A percentile compares a stretch with the other conserved stretches of the same genome.
Conservation (phyloP, 2,888 invertebrate genomes). For the Tetropium fuscum region DNA sequence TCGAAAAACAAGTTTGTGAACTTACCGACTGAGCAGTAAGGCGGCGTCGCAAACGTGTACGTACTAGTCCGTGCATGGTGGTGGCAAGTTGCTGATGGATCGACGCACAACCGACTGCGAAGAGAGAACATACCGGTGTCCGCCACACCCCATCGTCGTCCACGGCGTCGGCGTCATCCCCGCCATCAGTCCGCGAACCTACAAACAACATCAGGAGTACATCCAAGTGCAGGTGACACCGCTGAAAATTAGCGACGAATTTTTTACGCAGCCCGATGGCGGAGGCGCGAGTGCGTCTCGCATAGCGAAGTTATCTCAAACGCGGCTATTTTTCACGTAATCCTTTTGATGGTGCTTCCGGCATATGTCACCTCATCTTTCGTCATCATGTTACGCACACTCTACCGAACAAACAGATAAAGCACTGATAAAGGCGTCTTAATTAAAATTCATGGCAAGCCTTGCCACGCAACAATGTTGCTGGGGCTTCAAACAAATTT, state of each 20-base stretch:
- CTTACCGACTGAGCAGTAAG: slow-evolving; percentile 17
- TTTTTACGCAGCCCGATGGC: slow-evolving; percentile 36
- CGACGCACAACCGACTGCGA: slow-evolving; percentile 63
- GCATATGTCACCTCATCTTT: no score
- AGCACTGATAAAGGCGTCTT: no score
- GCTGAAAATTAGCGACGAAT: slow-evolving; percentile 40
- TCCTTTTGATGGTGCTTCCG: no score
- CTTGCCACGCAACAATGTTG: no score
- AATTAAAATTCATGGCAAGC: no score
- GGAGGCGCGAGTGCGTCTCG: no score
- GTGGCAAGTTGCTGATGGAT: slow-evolving; percentile 50
- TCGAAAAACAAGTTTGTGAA: background rate
- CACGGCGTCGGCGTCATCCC: slow-evolving; percentile 62
- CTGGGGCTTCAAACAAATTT: no score
- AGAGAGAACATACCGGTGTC: slow-evolving; percentile 59
- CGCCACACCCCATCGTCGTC: slow-evolving; percentile 63
- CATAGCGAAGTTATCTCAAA: no score
- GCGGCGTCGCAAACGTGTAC: slow-evolving; percentile 24
- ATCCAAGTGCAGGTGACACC: slow-evolving; percentile 46
- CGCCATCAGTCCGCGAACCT: slow-evolving; percentile 45
- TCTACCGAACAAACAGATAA: no score
- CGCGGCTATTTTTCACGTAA: no score
- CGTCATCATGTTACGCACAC: no score
- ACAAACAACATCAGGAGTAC: slow-evolving; percentile 45
- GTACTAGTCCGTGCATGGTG: slow-evolving; percentile 28